Evolutionary conservation across 2,113 vertebrate species (phyloP).

Genomic region (Centropus bengalensis): DNA sequence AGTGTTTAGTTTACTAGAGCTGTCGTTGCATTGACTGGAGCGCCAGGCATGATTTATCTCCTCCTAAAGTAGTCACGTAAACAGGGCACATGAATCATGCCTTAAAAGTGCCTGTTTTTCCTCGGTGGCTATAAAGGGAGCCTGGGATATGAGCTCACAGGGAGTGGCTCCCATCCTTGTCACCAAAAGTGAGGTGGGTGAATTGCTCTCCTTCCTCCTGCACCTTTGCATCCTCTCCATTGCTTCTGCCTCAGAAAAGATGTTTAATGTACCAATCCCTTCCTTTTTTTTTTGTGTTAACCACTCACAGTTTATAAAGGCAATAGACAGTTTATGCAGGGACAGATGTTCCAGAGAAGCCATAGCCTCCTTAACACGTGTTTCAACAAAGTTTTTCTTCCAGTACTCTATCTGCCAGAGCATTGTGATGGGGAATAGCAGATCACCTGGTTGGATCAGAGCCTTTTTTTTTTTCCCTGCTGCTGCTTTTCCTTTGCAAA

Average conservation of each 20-base stretch:
- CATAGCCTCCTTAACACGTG: neutral
- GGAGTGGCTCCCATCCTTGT: neutral
- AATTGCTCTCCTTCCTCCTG: neutral
- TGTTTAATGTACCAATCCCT: neutral
- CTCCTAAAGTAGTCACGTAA: slow-evolving; percentile 26
- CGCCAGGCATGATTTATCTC: slow-evolving; percentile 54
- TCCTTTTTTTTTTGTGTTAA: neutral
- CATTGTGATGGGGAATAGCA: neutral
- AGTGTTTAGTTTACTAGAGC: neutral
- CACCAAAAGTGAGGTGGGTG: neutral
- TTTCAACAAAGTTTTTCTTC: neutral
- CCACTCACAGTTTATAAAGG: neutral
- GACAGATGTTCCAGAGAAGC: slow-evolving; percentile 2
- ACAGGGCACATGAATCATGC: slow-evolving; percentile 61
- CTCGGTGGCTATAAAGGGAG: slow-evolving; percentile 19
- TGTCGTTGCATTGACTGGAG: neutral
- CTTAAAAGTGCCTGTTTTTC: slow-evolving; percentile 58
- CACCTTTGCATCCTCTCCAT: neutral
- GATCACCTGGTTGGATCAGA: neutral
- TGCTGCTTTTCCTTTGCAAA: neutral
- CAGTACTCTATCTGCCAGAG: neutral
- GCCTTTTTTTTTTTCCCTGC: neutral
- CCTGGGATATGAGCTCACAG: slow-evolving; percentile 45
- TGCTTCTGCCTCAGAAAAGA: neutral
- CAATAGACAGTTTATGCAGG: neutral